Evolutionary conservation across 1,140 invertebrate species (phyloP).

Genomic region (Potamilus streckersoni): DNA sequence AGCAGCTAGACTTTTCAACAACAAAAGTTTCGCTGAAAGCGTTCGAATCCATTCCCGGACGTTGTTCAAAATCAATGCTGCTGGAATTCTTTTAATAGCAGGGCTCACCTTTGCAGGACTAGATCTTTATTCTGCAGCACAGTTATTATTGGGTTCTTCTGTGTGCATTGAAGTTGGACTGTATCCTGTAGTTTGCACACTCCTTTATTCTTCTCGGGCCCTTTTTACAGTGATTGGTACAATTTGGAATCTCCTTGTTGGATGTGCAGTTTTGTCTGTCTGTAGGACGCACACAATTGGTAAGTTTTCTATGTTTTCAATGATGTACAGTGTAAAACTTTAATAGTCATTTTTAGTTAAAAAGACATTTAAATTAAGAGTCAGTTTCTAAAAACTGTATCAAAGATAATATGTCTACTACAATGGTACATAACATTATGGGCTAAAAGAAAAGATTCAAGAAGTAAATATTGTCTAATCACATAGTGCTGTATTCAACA

Average conservation of each 20-base stretch:
- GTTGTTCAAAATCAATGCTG: slow-evolving; percentile 63
- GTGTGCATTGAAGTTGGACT: slow-evolving; percentile 54
- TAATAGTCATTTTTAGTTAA: too few species aligned
- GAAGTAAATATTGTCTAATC: too few species aligned
- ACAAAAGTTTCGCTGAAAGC: slow-evolving; percentile 65
- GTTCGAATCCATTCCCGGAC: slow-evolving; percentile 67
- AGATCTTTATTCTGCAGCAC: slow-evolving; percentile 50
- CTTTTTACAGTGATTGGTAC: slow-evolving; percentile 60
- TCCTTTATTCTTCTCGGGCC: slow-evolving; percentile 58
- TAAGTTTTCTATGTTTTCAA: slow-evolving; percentile 42
- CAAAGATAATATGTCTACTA: too few species aligned
- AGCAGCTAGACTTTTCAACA: slow-evolving; percentile 58
- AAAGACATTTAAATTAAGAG: too few species aligned
- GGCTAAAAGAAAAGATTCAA: too few species aligned
- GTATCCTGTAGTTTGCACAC: slow-evolving; percentile 60
- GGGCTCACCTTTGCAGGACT: slow-evolving; percentile 27
- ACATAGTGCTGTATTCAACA: too few species aligned
- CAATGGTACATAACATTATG: too few species aligned
- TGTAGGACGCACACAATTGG: slow-evolving; percentile 69
- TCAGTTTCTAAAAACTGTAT: too few species aligned
- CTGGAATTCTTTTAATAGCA: slow-evolving; percentile 50
- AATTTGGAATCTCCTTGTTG: slow-evolving; percentile 67
- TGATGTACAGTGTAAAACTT: not conserved
- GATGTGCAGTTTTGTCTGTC: slow-evolving; percentile 67
- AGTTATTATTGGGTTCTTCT: slow-evolving; percentile 41